Conservation (phyloP, 2,113 vertebrate species). For the Brachypodius melanocephalos region DNA sequence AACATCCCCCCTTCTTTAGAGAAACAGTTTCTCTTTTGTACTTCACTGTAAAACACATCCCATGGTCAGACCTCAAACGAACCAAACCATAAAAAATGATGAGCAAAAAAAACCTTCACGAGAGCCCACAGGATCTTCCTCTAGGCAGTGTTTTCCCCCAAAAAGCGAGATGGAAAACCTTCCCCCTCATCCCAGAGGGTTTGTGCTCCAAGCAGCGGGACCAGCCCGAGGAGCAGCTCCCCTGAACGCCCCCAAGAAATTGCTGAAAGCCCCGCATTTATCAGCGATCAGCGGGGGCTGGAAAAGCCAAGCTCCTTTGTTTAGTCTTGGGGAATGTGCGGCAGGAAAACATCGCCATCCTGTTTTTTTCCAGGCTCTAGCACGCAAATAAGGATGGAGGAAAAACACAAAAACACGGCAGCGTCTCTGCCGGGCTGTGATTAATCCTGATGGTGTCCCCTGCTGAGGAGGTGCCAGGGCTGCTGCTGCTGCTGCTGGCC, state of each 20-base stretch:
- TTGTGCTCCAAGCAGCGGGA: not conserved
- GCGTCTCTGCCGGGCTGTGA: constrained; percentile 10
- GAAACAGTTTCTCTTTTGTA: not conserved
- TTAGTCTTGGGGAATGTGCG: constrained; percentile 48
- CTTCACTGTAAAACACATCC: not conserved
- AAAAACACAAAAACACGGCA: constrained; percentile 49
- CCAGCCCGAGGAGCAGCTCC: not conserved
- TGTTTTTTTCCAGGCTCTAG: constrained; percentile 62
- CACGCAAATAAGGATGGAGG: constrained; percentile 55
- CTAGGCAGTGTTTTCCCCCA: not conserved
- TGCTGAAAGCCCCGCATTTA: constrained; percentile 19
- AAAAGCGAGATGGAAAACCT: not conserved
- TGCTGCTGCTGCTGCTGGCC: not conserved
- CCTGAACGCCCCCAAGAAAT: not conserved
- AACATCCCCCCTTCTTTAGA: not conserved
- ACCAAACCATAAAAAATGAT: not conserved
- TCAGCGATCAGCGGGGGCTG: not conserved
- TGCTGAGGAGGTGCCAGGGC: not conserved
- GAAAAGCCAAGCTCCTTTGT: constrained; percentile 59
- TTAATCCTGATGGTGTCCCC: constrained; percentile 34
- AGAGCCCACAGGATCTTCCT: not conserved
- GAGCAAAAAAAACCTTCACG: not conserved
- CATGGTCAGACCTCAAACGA: not conserved
- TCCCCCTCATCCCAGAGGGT: not conserved
- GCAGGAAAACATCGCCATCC: constrained; percentile 67